These are phyloP conservation scores for Myiopsitta monachus DNA, from an alignment of 2,113 vertebrate genomes.

Conservation along the genomic window DNA sequence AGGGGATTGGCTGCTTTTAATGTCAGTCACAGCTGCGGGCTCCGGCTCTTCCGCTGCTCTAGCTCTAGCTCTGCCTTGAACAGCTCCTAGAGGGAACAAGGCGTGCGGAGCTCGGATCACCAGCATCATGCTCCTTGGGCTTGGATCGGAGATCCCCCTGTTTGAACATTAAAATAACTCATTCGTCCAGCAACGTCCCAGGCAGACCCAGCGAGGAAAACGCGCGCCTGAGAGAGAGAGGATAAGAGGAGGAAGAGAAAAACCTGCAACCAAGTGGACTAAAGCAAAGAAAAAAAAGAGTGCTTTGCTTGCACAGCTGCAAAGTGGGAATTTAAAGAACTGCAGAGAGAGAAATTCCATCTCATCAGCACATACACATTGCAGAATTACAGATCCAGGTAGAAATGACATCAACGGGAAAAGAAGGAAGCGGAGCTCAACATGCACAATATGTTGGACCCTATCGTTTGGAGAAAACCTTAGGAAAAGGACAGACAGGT, in stretches of 20 bases:
- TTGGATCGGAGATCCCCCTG: slow-evolving; percentile 55
- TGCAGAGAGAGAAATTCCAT: slow-evolving; percentile 58
- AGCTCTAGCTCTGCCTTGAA: slow-evolving; percentile 56
- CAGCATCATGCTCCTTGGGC: slow-evolving; percentile 70
- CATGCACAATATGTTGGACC: slow-evolving; percentile 99
- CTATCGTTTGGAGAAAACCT: slow-evolving; percentile 98
- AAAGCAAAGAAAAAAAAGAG: slow-evolving; percentile 47
- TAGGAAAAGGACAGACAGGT: slow-evolving; percentile 99
- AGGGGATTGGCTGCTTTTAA: slow-evolving; percentile 48
- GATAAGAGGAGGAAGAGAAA: slow-evolving; percentile 46
- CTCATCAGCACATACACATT: slow-evolving; percentile 68
- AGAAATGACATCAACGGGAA: slow-evolving; percentile 95
- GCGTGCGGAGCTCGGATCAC: slow-evolving; percentile 64
- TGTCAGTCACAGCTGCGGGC: slow-evolving; percentile 36
- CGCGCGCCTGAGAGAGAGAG: slow-evolving; percentile 4
- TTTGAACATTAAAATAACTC: slow-evolving; percentile 10
- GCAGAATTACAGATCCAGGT: slow-evolving; percentile 67
- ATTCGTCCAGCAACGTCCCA: slow-evolving; percentile 33
- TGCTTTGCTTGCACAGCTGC: slow-evolving; percentile 66
- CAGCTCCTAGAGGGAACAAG: slow-evolving; percentile 66
- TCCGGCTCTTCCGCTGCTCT: slow-evolving; percentile 69
- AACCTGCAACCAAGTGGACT: slow-evolving; percentile 65
- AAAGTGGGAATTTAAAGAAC: slow-evolving; percentile 70
- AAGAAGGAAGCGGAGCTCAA: slow-evolving; percentile 94
- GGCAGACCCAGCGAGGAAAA: slow-evolving; percentile 29